A percentile compares a stretch with the other conserved stretches of the same genome.
Evolutionary conservation across 2,113 vertebrate species (phyloP).

Genomic region (Bos indicus): DNA sequence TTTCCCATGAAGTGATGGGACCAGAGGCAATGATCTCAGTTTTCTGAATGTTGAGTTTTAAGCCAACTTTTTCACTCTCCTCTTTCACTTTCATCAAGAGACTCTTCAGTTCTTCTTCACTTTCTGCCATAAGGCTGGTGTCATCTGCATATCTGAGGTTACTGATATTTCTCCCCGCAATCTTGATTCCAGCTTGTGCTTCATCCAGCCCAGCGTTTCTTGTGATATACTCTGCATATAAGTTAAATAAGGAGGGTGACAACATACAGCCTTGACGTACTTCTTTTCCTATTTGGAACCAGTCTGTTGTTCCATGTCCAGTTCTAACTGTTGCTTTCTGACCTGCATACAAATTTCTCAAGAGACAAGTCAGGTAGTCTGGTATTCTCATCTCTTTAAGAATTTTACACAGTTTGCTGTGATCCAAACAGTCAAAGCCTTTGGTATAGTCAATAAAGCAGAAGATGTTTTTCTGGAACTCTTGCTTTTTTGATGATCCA

Average conservation of each 20-base stretch:
- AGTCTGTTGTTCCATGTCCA: not conserved
- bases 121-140: not conserved
- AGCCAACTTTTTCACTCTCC: not conserved
- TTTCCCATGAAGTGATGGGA: not conserved
- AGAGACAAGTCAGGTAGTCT: not conserved
- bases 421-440: not conserved
- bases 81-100: not conserved
- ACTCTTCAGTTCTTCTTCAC: not conserved
- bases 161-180: not conserved
- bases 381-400: not conserved
- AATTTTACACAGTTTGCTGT: not conserved
- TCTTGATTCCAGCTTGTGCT: not conserved
- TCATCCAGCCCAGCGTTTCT: accelerated
- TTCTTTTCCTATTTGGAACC: not conserved
- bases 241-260: not conserved
- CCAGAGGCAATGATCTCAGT: not conserved
- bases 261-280: not conserved
- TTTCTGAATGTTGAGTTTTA: not conserved
- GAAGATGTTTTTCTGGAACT: not conserved
- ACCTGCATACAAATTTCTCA: not conserved
- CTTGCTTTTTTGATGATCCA: not conserved
- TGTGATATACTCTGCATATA: not conserved
- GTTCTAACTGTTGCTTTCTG: not conserved
- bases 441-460: not conserved
- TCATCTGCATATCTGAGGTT: not conserved